Percentiles rank a stretch among this genome's conserved stretches.
Evolutionary conservation across 2,888 invertebrate genomes (phyloP).

Genomic region (Drosophila fulvimacula): DNA sequence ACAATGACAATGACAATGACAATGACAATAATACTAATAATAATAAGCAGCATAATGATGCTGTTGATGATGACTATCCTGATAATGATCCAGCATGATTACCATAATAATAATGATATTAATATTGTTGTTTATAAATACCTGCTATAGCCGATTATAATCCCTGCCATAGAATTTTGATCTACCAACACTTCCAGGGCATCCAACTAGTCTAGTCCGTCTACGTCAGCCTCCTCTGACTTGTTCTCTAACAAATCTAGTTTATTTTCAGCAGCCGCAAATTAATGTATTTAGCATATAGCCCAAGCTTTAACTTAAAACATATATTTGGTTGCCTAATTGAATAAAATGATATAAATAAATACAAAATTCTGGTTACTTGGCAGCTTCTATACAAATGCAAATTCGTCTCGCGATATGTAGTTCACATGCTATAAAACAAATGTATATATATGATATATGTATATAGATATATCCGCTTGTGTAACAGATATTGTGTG

Average conservation of each 20-base stretch:
- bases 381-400: slow-evolving; percentile 3
- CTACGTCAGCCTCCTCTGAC: neutral
- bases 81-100: too few relatives aligned
- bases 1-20: neutral
- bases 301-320: neutral
- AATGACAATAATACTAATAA: neutral
- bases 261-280: slow-evolving; percentile 3
- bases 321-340: slow-evolving; percentile 20
- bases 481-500: slow-evolving; percentile 17
- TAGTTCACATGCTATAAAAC: neutral
- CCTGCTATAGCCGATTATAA: neutral
- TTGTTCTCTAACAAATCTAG: slow-evolving; percentile 2
- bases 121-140: neutral
- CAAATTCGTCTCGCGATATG: slow-evolving; percentile 4
- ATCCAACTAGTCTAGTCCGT: neutral
- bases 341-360: slow-evolving; percentile 13
- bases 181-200: neutral
- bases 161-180: neutral
- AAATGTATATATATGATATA: neutral
- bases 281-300: slow-evolving; percentile 3
- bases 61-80: too few relatives aligned
- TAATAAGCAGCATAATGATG: too few relatives aligned
- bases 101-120: neutral
- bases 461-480: neutral
- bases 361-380: neutral